Evolutionary conservation across 1,140 invertebrate genomes (phyloP), one percentile per base, ranked within the genome.

Genomic region (Ooceraea biroi): DNA sequence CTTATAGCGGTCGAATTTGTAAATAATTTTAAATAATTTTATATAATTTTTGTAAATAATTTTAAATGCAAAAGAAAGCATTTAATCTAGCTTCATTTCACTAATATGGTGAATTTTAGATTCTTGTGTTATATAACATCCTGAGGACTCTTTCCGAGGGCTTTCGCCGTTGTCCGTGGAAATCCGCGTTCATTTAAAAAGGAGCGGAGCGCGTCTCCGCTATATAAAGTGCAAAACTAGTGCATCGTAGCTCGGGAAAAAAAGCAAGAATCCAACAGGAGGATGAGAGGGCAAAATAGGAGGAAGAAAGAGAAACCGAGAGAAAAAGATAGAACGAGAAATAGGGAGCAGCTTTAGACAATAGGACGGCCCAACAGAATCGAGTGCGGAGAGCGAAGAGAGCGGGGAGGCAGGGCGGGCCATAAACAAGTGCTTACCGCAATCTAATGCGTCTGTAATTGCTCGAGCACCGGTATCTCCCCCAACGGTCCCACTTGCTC

Each of bases 401-500:
- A 83, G 71, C 48, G 58, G 76, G 46, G 82, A 25, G 50, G 55
- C 83, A 80, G 89, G 85, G 82, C 50, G 76, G 85, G 92, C 93
- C 93, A 94, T 94, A 94, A 94, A 94, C 94, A 94, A 94, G 94
- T 94, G 94, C 94, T 94, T 94, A 94, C 93, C 93, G 93, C 93
- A 94, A 94, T 94, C 94, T 94, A 94, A 94, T 94, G 93, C 93
- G 92, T 93, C 93, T 94, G 93, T 94, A 94, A 94, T 94, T 94
- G 93, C 91, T 93, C 91, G 91, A 91, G 93, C 92, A 91, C 92
- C 89, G 88, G 93, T 94, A 94, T 94, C 93, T 93, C 90, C 92
- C 93, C 92, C 90, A 92, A 85, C 89, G 91, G 91, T 92, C 92
- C 91, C 93, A 92, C 93, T 94, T 94, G 93, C 91, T 93, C 90